Evolutionary conservation across 2,113 vertebrate genomes (phyloP).

Genomic region (Megaleporinus macrocephalus): DNA sequence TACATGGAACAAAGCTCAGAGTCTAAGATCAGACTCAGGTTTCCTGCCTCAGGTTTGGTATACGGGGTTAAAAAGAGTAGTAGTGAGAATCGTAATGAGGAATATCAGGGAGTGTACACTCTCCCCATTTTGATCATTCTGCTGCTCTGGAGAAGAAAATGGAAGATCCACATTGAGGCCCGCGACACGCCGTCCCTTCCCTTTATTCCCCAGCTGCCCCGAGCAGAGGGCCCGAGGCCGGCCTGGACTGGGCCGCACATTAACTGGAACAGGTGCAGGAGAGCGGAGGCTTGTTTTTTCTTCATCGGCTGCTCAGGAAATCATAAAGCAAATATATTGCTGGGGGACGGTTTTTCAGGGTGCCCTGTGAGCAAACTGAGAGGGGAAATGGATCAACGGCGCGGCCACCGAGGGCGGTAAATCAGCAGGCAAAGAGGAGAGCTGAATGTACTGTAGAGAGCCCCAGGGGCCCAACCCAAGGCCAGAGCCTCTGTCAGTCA

Average conservation of each 20-base stretch:
- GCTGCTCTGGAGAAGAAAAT: constrained; percentile 57
- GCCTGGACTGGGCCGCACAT: constrained; percentile 63
- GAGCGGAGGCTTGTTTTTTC: constrained; percentile 71
- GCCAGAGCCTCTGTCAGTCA: constrained; percentile 81
- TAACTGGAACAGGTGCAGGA: constrained; percentile 84
- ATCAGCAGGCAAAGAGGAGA: constrained; percentile 85
- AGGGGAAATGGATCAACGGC: constrained; percentile 83
- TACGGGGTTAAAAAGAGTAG: too few relatives aligned
- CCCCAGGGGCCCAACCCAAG: constrained; percentile 74
- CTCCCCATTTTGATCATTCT: too few relatives aligned
- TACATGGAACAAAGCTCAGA: too few relatives aligned
- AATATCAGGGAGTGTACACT: too few relatives aligned
- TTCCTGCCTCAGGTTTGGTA: too few relatives aligned
- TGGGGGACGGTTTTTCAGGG: constrained; percentile 81
- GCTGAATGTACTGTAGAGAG: constrained; percentile 79
- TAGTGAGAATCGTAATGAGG: too few relatives aligned
- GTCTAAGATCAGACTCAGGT: too few relatives aligned
- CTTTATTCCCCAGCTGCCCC: constrained; percentile 61
- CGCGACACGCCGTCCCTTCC: constrained; percentile 62
- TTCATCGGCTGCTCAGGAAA: constrained; percentile 82
- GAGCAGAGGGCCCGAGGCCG: constrained; percentile 64
- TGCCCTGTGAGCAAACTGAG: constrained; percentile 84
- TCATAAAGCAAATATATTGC: constrained; percentile 87
- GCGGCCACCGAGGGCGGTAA: constrained; percentile 79
- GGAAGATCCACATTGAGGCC: constrained; percentile 74